Evolutionary conservation across 2,113 vertebrate species (phyloP), one percentile per base, ranked within the genome.

Genomic region (Oncorhynchus kisutch): DNA sequence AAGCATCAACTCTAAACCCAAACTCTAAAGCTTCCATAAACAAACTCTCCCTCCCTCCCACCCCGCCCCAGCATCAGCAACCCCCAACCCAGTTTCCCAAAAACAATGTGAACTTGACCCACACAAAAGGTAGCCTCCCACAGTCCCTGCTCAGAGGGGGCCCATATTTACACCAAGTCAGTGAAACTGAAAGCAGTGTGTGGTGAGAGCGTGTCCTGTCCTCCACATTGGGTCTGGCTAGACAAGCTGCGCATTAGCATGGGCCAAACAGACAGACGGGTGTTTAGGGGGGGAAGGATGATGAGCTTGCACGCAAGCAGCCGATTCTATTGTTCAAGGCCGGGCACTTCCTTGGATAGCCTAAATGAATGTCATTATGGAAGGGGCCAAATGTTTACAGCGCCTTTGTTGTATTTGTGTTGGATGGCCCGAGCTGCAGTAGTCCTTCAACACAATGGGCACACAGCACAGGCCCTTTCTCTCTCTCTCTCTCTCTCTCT

Each of bases 341-440:
- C 71, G 82, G 86, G 88, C 67, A 79, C 67, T n/a, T 81, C 77
- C 82, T 88, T 87, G 77, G 80, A 92, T 84, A 79, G 31, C 76
- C 89, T 88, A 84, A 82, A 22, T 85, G 80, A 24, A 60, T 82
- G 81, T 70, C 80, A 88, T 81, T 85, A 84, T 89, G 81, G 79
- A 66, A 77, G 59, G 85, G 85, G 87, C 71, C 82, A 82, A 87
- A 77, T 90, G 85, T 91, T 92, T 90, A 88, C 85, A 87, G 81
- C 80, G 76, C 79, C 79, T 90, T 81, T 84, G 86, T 91, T 89
- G 87, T 92, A 81, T 80, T 79, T 67, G 76, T 84, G 82, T 90
- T 91, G 91, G 91, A 89, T 85, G 77, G 79, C 79, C 87, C 81
- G 87, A 48, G 73, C 45, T 5, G 72, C 60, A 12, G 78, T 74